Percentiles rank a stretch among this genome's conserved stretches.
Conservation (phyloP, 2,888 invertebrate genomes). For the Sesia bembeciformis region DNA sequence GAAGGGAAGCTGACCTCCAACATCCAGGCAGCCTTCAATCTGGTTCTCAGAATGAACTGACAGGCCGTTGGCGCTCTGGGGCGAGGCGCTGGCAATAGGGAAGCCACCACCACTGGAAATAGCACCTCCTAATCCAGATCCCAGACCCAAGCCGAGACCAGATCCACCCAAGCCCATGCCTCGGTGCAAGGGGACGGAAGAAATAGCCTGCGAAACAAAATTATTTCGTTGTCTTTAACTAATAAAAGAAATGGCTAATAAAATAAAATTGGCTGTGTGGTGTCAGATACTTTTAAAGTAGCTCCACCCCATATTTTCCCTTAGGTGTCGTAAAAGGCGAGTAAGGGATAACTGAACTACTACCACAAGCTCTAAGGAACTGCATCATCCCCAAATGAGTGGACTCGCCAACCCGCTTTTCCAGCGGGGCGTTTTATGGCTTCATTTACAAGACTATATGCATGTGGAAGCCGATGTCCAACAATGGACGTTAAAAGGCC, state of each 20-base stretch:
- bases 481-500: too few relatives aligned
- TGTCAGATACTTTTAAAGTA: too few relatives aligned
- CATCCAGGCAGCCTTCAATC: constrained; percentile 24
- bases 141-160: not conserved
- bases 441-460: too few relatives aligned
- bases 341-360: too few relatives aligned
- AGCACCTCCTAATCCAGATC: constrained; percentile 1
- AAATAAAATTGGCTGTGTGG: too few relatives aligned
- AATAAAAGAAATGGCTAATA: not conserved
- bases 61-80: constrained; percentile 28
- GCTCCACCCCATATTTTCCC: too few relatives aligned
- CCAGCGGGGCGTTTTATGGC: too few relatives aligned
- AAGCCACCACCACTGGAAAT: constrained; percentile 27
- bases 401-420: too few relatives aligned
- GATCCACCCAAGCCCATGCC: not conserved
- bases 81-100: constrained; percentile 23
- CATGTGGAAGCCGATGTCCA: too few relatives aligned
- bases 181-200: not conserved
- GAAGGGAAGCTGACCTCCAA: constrained; percentile 35
- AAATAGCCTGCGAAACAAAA: not conserved
- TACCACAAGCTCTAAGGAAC: too few relatives aligned
- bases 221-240: not conserved
- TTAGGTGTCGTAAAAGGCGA: too few relatives aligned
- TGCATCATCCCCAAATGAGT: too few relatives aligned
- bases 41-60: constrained; percentile 25